These are phyloP conservation scores for Melanitta fusca DNA, from an alignment of 2,797 vertebrate species.

Conservation along the genomic window DNA sequence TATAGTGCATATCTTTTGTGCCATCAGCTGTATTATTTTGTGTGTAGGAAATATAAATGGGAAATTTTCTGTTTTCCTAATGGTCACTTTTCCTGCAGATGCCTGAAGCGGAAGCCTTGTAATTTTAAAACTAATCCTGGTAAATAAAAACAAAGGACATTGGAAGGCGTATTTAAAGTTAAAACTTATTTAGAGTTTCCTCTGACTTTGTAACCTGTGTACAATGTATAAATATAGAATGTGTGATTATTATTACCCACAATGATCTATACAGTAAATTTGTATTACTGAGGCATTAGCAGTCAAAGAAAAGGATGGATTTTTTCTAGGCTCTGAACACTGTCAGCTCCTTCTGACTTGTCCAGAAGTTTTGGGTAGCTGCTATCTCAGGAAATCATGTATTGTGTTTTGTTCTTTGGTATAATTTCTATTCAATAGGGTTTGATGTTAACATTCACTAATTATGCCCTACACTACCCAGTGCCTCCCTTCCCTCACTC, in stretches of 20 bases:
- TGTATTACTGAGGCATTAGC: neutral
- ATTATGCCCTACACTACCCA: no score
- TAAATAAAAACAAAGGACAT: neutral
- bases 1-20: constrained; percentile 26
- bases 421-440: neutral
- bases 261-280: neutral
- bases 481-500: no score
- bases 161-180: neutral
- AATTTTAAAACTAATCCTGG: neutral
- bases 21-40: neutral
- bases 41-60: neutral
- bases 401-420: neutral
- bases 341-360: neutral
- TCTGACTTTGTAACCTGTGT: neutral
- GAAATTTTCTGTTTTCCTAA: neutral
- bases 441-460: neutral
- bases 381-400: neutral
- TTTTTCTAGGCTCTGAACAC: neutral
- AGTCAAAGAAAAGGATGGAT: neutral
- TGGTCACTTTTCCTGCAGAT: neutral
- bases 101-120: neutral
- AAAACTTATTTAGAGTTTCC: neutral
- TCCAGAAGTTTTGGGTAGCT: neutral
- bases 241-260: neutral
- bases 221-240: neutral